Conservation (phyloP, 2,113 vertebrate species). For the Seriola dumerili region DNA sequence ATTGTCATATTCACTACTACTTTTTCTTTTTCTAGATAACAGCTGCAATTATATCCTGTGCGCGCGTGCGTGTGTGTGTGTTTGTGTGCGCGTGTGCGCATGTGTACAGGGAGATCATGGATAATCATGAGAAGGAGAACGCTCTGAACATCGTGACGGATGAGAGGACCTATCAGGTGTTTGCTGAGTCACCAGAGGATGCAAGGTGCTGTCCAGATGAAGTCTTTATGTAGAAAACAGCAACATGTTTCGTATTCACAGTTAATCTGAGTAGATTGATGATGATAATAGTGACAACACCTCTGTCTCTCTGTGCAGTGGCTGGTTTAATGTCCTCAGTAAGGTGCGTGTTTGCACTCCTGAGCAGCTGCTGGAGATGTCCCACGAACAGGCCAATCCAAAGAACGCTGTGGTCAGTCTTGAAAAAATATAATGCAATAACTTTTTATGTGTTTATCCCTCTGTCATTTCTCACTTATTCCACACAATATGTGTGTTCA, state of each 20-base stretch:
- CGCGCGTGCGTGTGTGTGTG: constrained; percentile 16
- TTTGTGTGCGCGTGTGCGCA: constrained; percentile 25
- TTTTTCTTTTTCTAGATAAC: neutral
- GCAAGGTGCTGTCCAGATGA: constrained; percentile 85
- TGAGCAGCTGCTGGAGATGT: constrained; percentile 93
- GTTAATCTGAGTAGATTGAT: neutral
- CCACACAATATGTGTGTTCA: neutral
- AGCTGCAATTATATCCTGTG: neutral
- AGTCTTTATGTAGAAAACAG: neutral
- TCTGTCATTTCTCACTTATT: neutral
- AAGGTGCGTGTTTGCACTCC: constrained; percentile 90
- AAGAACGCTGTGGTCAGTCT: constrained; percentile 94
- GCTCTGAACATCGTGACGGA: constrained; percentile 93
- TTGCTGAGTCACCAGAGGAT: constrained; percentile 94
- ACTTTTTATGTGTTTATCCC: neutral
- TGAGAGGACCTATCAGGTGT: constrained; percentile 93
- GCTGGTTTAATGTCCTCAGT: constrained; percentile 93
- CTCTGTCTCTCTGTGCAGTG: constrained; percentile 76
- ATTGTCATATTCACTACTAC: neutral
- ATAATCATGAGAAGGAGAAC: constrained; percentile 95
- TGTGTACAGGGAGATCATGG: constrained; percentile 89
- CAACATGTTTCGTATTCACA: neutral
- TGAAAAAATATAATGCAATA: too few species aligned
- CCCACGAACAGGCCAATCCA: constrained; percentile 94
- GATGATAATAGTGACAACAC: neutral